Evolutionary conservation across 2,113 vertebrate species (phyloP).

Genomic region (Tauraco erythrolophus): DNA sequence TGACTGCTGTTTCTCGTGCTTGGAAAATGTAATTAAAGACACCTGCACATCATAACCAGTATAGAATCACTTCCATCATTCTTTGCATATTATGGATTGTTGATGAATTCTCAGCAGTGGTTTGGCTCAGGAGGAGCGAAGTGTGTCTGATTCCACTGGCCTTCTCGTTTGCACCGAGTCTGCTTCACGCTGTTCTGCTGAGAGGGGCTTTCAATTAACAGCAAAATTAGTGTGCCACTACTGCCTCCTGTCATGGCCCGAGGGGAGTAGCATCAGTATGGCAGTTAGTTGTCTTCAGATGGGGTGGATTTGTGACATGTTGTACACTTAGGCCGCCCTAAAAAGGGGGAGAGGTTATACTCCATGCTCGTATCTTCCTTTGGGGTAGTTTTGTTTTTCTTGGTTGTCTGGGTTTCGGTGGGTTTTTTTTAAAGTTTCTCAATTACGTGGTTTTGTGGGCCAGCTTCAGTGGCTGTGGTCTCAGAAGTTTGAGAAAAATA

Average conservation of each 20-base stretch:
- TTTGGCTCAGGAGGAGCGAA: not conserved
- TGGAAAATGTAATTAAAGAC: constrained; percentile 44
- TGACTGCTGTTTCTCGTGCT: constrained; percentile 15
- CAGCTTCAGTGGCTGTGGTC: not conserved
- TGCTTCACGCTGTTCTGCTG: not conserved
- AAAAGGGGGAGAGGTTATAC: not conserved
- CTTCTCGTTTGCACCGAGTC: constrained; percentile 28
- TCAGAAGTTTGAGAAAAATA: constrained; percentile 15
- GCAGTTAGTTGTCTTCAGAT: not conserved
- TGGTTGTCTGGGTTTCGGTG: not conserved
- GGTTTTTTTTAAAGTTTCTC: not conserved
- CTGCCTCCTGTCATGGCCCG: not conserved
- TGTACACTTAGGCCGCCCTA: not conserved
- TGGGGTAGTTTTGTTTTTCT: not conserved
- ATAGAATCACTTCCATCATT: constrained; percentile 14
- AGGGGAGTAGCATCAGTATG: not conserved
- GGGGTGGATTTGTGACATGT: not conserved
- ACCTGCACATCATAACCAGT: not conserved
- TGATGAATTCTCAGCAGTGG: constrained; percentile 53
- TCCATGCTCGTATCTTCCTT: not conserved
- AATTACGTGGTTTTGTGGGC: not conserved
- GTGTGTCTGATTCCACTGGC: not conserved
- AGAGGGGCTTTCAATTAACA: not conserved
- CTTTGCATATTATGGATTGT: not conserved
- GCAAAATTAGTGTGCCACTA: not conserved